Evolutionary conservation across 1,140 invertebrate genomes (phyloP), one percentile per base, ranked within the genome.

Genomic region (Conopomorpha cramerella): DNA sequence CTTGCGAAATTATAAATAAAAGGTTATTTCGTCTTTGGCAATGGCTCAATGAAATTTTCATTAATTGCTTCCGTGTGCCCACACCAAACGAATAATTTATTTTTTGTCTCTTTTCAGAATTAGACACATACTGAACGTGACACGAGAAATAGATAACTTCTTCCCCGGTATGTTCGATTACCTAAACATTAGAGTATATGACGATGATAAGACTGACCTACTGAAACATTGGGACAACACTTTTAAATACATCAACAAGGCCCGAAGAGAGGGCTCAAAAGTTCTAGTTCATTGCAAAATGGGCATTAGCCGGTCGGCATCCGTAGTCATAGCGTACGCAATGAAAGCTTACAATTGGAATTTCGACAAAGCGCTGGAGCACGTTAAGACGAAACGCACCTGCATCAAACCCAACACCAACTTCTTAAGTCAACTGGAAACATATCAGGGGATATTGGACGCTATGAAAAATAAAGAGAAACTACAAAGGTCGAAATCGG

Each of bases 271-370:
- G 53, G 89, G 91, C 11, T 94, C 90, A 8, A 95, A 95, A 76
- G 93, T 97, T 14, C 76, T 99, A 34, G 96, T 98, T 16, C 96
- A 99, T 64, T 99, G 96, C 74, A 98, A 98, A 78, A 98, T 98
- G 95, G 96, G 96, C 3, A 91, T 99, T n/a, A 97, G 95, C 63
- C 81, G 95, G 30, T 99, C 96, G 2, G 96, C 96, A 1, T 97
- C 95, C 0, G 96, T 98, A 8, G 96, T 99, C 4, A 96, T 98
- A 46, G 95, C 96, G 0, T 98, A 96, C 70, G 90, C 92, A 2
- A 98, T 98, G 96, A 98, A 98, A 72, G 94, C 95, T 6, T 93
- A 94, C 64, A 91, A 93, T 58, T 96, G 92, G 93, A 87, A 92
- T 50, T 89, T 98, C 47, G 84, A 91, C 14, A 86, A 92, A 51